A percentile compares a stretch with the other conserved stretches of the same genome.
Evolutionary conservation across 2,888 invertebrate genomes (phyloP).

Genomic region (Digitonthophagus gazella): DNA sequence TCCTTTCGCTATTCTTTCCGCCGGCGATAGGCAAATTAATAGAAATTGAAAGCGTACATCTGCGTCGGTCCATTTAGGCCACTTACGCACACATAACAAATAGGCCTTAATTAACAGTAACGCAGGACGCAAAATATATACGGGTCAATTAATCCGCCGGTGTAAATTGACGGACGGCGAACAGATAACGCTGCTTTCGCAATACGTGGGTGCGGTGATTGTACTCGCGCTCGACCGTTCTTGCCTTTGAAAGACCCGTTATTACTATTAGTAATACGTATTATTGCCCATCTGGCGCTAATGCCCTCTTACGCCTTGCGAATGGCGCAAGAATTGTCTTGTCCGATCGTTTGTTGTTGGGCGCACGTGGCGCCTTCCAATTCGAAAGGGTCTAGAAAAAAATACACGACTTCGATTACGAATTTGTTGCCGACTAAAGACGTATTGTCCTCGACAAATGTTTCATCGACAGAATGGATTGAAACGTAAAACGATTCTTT

Average conservation of each 20-base stretch:
- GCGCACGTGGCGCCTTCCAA: not conserved
- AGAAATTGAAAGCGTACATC: conserved; percentile 9
- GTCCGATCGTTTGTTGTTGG: not conserved
- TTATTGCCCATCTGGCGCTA: conserved; percentile 3
- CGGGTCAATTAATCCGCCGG: conserved; percentile 9
- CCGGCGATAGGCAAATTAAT: not conserved
- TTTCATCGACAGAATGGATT: not conserved
- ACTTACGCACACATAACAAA: conserved; percentile 6
- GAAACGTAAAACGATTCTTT: not conserved
- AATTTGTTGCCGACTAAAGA: not conserved
- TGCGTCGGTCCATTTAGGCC: conserved; percentile 3
- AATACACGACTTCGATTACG: not conserved
- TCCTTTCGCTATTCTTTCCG: not conserved
- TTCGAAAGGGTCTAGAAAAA: not conserved
- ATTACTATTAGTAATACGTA: conserved; percentile 9
- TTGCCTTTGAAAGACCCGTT: conserved; percentile 5
- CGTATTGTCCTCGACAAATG: not conserved
- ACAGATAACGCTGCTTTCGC: conserved; percentile 4
- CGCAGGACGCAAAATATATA: conserved; percentile 14
- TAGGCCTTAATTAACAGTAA: conserved; percentile 6
- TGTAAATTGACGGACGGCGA: conserved; percentile 6
- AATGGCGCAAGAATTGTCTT: not conserved
- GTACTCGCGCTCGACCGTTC: not conserved
- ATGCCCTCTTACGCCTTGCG: conserved; percentile 2
- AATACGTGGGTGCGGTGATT: conserved; percentile 10